These are phyloP conservation scores for Polymixis flavicincta DNA, from an alignment of 2,888 invertebrate species.

Conservation along the genomic window DNA sequence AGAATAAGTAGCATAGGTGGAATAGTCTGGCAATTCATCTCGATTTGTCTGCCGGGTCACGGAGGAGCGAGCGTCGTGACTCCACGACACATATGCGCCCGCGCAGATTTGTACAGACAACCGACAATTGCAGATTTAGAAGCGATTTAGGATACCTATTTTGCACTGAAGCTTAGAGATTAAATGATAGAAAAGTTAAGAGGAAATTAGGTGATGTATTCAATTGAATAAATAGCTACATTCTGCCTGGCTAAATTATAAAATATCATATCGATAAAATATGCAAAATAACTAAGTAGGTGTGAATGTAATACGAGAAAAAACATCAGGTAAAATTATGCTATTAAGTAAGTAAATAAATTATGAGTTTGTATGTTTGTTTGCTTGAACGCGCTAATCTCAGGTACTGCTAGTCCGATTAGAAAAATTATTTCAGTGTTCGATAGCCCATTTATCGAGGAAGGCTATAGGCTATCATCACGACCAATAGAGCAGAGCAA, in stretches of 20 bases:
- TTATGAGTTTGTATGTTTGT: too few relatives aligned
- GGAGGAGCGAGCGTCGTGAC: constrained; percentile 83
- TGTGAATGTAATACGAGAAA: background rate
- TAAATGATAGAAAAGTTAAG: background rate
- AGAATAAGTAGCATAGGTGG: constrained; percentile 65
- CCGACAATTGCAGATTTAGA: constrained; percentile 64
- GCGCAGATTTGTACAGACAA: constrained; percentile 66
- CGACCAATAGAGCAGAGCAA: too few relatives aligned
- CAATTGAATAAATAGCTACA: too few relatives aligned
- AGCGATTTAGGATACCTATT: constrained; percentile 45
- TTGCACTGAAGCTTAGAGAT: background rate
- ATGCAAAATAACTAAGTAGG: background rate
- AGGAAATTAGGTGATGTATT: background rate
- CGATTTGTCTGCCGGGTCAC: constrained; percentile 88
- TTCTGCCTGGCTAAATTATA: background rate
- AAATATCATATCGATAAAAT: background rate
- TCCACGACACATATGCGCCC: constrained; percentile 71
- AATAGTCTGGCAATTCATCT: constrained; percentile 86
- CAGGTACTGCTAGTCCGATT: too few relatives aligned
- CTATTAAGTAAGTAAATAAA: too few relatives aligned
- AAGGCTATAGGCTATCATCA: too few relatives aligned
- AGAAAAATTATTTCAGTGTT: too few relatives aligned
- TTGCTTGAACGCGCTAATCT: too few relatives aligned
- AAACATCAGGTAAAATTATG: background rate
- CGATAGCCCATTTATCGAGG: too few relatives aligned